Evolutionary conservation across 2,888 invertebrate genomes (phyloP).

Genomic region (Colostygia pectinataria): DNA sequence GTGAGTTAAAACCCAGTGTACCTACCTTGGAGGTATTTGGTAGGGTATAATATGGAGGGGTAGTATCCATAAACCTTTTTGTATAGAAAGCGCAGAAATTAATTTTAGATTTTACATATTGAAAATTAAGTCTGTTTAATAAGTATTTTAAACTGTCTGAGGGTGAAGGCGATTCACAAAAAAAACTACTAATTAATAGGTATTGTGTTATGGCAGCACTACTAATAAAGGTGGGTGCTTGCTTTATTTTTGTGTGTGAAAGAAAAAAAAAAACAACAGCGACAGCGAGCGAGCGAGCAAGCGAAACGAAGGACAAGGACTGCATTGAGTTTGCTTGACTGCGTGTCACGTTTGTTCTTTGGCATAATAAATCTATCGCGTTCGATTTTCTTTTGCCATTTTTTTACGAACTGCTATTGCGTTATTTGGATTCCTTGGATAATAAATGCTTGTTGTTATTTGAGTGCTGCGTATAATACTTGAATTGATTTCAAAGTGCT

Average conservation of each 20-base stretch:
- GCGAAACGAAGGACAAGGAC: constrained; percentile 43
- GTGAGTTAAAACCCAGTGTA: no score
- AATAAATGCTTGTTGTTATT: constrained; percentile 21
- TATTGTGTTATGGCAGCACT: neutral
- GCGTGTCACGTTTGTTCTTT: constrained; percentile 82
- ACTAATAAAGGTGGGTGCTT: no score
- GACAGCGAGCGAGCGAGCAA: constrained; percentile 3
- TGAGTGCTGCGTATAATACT: constrained; percentile 43
- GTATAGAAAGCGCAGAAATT: no score
- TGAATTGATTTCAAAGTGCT: constrained; percentile 15
- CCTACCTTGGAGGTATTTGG: no score
- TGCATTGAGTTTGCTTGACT: constrained; percentile 54
- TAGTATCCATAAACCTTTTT: no score
- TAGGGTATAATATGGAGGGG: no score
- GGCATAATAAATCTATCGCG: constrained; percentile 64
- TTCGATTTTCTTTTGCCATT: constrained; percentile 61
- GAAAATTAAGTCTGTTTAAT: no score
- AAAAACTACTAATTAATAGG: no score
- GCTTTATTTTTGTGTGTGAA: neutral
- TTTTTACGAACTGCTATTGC: constrained; percentile 30
- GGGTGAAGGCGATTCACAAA: no score
- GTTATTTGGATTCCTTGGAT: constrained; percentile 23
- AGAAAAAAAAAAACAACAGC: neutral
- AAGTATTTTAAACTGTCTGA: no score
- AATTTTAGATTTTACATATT: no score